Evolutionary conservation across 1,140 invertebrate species (phyloP).

Genomic region (Eupeodes corollae): DNA sequence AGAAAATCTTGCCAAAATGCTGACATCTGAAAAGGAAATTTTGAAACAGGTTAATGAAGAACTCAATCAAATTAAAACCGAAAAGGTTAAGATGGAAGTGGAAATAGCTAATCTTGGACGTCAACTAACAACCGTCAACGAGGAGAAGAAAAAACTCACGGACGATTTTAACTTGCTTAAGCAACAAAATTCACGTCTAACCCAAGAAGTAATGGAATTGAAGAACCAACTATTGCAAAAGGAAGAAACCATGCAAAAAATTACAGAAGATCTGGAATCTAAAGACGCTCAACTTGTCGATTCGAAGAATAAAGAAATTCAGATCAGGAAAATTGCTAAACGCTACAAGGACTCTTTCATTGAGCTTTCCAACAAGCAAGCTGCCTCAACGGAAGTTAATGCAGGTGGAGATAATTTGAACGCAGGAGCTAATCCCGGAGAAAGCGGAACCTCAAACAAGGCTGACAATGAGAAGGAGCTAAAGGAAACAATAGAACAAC

Average conservation of each 20-base stretch:
- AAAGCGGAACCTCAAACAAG: slow-evolving; percentile 37
- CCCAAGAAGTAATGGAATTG: slow-evolving; percentile 45
- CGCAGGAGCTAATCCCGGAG: slow-evolving; percentile 34
- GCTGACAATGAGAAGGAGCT: slow-evolving; percentile 38
- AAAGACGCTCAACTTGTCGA: slow-evolving; percentile 61
- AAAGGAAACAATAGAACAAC: slow-evolving; percentile 45
- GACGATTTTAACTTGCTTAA: slow-evolving; percentile 40
- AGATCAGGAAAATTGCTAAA: slow-evolving; percentile 82
- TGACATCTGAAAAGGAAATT: slow-evolving; percentile 59
- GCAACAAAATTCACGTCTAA: slow-evolving; percentile 33
- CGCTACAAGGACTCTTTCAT: slow-evolving; percentile 84
- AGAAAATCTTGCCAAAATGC: slow-evolving; percentile 62
- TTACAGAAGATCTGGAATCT: slow-evolving; percentile 55
- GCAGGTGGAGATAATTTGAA: slow-evolving; percentile 38
- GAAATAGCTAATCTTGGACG: slow-evolving; percentile 49
- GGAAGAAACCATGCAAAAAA: slow-evolving; percentile 46
- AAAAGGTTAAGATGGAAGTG: slow-evolving; percentile 64
- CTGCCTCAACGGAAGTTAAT: slow-evolving; percentile 38
- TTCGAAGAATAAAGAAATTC: slow-evolving; percentile 62
- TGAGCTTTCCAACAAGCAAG: slow-evolving; percentile 46
- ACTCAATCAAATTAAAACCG: slow-evolving; percentile 46
- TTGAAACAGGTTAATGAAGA: slow-evolving; percentile 56
- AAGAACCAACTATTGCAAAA: slow-evolving; percentile 45
- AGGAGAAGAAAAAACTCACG: slow-evolving; percentile 40
- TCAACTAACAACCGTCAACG: slow-evolving; percentile 41